Base-by-base conservation (phyloP, 2,797 vertebrate genomes). In the Pseudochaenichthys georgianus region DNA sequence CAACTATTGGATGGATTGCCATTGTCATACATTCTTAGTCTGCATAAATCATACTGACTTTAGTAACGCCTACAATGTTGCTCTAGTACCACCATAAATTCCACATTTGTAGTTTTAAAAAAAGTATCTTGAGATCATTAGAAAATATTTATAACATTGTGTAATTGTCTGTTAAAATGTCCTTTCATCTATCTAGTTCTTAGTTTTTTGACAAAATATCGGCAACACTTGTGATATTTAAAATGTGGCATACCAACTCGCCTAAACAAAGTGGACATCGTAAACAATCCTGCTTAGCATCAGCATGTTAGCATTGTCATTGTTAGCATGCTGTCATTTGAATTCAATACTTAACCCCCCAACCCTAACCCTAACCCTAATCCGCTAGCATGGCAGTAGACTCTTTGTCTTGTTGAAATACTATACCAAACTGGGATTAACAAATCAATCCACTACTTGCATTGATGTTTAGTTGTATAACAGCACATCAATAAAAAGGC, bases 381-480 rank as follows among this genome's bases (percentile, higher is more conserved):
- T n/a, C 43, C 17, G 13, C 28, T 13, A 3, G 28, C n/a, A 38
- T 3, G n/a, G 54, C 9, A 17, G 9, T 31, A 63, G 28, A 47
- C 41, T 15, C 12, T 34, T 63, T 4, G 28, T 34, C 21, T 63
- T 48, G 45, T 23, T 61, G 58, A 61, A 15, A 61, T 61, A 48
- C 31, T 17, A 28, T 62, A 57, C 15, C 23, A 45, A 41, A 38
- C 17, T 3, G 1, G 8, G 28, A 57, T 46, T 34, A 46, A 58
- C 13, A 48, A 69, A 38, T 41, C 28, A 38, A 21, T 48, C 17
- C 19, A 50, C 19, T 10, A 16, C 28, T 34, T 23, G 10, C 54
- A 58, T 34, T 58, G 3, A 57, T 62, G 15, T 10, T 57, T 17
- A 34, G 31, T 57, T 57, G 54, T 57, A 38, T 57, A 45, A 60